These are phyloP conservation scores for Zaprionus africanus DNA, from an alignment of 1,140 invertebrate genomes.

Conservation along the genomic window DNA sequence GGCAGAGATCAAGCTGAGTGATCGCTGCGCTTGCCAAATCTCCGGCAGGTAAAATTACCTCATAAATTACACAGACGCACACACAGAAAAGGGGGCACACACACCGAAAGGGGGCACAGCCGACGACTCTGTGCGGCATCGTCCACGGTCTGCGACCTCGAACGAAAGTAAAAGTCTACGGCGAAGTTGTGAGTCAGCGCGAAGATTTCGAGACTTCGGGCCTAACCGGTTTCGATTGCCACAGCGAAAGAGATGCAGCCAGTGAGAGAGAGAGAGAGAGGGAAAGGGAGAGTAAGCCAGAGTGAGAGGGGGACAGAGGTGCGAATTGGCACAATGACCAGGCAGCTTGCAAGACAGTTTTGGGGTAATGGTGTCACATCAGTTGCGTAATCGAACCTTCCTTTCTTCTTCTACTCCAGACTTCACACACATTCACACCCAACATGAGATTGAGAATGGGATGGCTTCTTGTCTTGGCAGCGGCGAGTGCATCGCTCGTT, in stretches of 20 bases:
- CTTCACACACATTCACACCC: conserved; percentile 21
- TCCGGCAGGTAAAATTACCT: conserved; percentile 68
- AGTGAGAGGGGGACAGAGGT: conserved; percentile 38
- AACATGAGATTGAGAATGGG: conserved; percentile 68
- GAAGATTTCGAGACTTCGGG: conserved; percentile 65
- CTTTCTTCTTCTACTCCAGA: conserved; percentile 30
- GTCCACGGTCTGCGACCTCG: conserved; percentile 75
- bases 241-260: conserved; percentile 35
- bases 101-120: neutral
- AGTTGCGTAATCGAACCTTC: conserved; percentile 52
- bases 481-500: conserved; percentile 38
- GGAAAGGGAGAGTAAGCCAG: conserved; percentile 9
- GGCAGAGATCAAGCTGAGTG: conserved; percentile 75
- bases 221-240: conserved; percentile 62
- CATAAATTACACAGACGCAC: conserved; percentile 52
- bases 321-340: conserved; percentile 78
- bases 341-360: conserved; percentile 18
- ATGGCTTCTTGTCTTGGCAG: conserved; percentile 60
- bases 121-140: neutral
- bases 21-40: conserved; percentile 65
- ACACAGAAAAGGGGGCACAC: neutral
- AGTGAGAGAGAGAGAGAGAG: conserved; percentile 13
- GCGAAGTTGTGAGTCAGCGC: conserved; percentile 58
- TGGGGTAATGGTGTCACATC: conserved; percentile 72
- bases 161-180: conserved; percentile 77